Base-by-base conservation (phyloP, 2,888 invertebrate species). In the Nomada goodeniana region DNA sequence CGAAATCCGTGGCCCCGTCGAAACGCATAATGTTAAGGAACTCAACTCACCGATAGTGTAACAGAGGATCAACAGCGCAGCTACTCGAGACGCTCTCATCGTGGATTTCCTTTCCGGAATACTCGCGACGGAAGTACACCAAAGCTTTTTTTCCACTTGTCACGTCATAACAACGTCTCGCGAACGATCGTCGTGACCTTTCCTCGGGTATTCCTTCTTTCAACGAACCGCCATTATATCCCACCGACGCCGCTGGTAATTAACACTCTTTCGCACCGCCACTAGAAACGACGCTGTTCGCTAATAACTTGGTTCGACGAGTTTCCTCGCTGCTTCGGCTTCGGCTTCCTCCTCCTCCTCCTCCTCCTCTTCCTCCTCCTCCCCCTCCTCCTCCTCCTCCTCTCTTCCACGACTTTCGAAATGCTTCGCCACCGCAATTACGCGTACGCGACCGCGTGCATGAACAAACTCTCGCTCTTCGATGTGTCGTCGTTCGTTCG, bases 31-130 rank as follows among this genome's bases (percentile, higher is more conserved):
- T 42, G 50, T 74, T 52, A 20, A 73, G 63, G 63, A 78, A 92
- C 92, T 92, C 52, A 76, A 92, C 92, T 92, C 89, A 92, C 92
- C 92, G 86, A 92, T 86, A 73, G 87, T 87, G 86, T 88, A 91
- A 86, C 86, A 90, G 82, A 92, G 87, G 84, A 92, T 83, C 78
- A 92, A 86, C 81, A 91, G 88, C 65, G 88, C 82, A 76, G 76
- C 76, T 55, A 85, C 85, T 86, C 86, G 83, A 80, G 85, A 85
- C 76, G 85, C 77, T 83, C 86, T 88, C 92, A 92, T 92, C 86
- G 82, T 90, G 89, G 70, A 78, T 75, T 73, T 72, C 72, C 79
- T 80, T 63, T 76, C 85, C 79, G 69, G 86, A 79, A 88, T 83
- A 83, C 76, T 86, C 81, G 83, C 81, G 82, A 83, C 72, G 72